Evolutionary conservation across 2,113 vertebrate genomes (phyloP).

Genomic region (Alligator mississippiensis): DNA sequence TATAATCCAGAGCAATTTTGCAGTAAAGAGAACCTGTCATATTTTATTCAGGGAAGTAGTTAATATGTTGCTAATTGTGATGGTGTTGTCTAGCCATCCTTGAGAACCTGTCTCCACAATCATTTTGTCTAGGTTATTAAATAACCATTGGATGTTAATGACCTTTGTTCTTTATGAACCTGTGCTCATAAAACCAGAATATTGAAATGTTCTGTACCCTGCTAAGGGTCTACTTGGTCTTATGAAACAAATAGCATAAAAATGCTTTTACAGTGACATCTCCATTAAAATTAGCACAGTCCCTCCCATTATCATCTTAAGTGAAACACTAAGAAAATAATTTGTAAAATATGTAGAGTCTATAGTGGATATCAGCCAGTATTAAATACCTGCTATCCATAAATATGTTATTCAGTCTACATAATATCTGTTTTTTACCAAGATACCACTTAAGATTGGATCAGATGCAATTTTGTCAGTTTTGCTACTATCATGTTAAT

Average conservation of each 20-base stretch:
- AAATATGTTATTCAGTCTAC: too few relatives aligned
- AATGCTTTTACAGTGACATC: too few relatives aligned
- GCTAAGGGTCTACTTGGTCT: neutral
- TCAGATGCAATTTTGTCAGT: neutral
- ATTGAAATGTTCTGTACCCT: neutral
- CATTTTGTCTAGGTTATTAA: neutral
- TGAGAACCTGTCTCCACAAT: neutral
- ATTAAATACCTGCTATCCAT: neutral
- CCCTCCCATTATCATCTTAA: neutral
- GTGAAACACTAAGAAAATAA: neutral
- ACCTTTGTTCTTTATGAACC: too few relatives aligned
- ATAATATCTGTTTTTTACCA: neutral
- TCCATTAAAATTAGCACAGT: slow-evolving; percentile 22
- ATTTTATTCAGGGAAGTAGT: neutral
- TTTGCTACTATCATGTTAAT: neutral
- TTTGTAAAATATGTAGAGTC: neutral
- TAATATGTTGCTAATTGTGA: neutral
- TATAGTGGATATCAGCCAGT: neutral
- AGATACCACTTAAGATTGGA: neutral
- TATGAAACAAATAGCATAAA: slow-evolving; percentile 16
- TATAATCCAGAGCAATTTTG: neutral
- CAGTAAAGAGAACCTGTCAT: neutral
- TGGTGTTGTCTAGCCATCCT: neutral
- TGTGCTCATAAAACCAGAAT: too few relatives aligned
- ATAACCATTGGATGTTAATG: neutral